phyloP scores from a whole-genome alignment of 2,797 vertebrate species.

The Phalloptychus januarius region DNA sequence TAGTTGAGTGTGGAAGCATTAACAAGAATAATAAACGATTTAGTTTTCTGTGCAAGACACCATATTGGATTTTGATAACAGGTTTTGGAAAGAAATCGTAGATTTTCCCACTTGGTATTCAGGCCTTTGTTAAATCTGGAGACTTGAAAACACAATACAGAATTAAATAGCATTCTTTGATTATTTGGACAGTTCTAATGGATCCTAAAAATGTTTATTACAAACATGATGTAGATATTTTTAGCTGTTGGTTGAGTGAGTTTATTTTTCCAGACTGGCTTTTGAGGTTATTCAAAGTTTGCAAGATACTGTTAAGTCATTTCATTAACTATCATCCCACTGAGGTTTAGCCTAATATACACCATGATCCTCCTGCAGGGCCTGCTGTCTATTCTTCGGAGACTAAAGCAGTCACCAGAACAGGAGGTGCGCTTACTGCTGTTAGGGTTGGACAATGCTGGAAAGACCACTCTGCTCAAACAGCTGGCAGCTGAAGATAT shows the following conservation, averaged over 20 bases:
- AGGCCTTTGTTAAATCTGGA: background rate
- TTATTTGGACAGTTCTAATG: background rate
- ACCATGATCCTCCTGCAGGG: constrained; percentile 77
- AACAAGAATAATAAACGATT: background rate
- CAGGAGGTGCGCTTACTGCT: constrained; percentile 93
- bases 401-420: constrained; percentile 92
- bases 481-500: constrained; percentile 79
- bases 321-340: constrained; percentile 1
- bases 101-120: background rate
- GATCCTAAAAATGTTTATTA: background rate
- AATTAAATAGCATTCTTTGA: background rate
- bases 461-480: constrained; percentile 89
- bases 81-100: background rate
- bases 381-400: constrained; percentile 91
- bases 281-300: constrained; percentile 24
- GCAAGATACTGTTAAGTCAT: background rate
- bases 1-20: background rate
- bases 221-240: constrained; percentile 38
- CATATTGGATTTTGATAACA: background rate
- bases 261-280: constrained; percentile 8
- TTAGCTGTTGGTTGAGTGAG: constrained; percentile 23
- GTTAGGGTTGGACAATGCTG: constrained; percentile 94
- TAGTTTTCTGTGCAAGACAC: background rate
- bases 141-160: background rate
- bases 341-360: constrained; percentile 20